These are phyloP conservation scores for Calycopis cecrops DNA, from an alignment of 1,140 invertebrate species.

Conservation along the genomic window DNA sequence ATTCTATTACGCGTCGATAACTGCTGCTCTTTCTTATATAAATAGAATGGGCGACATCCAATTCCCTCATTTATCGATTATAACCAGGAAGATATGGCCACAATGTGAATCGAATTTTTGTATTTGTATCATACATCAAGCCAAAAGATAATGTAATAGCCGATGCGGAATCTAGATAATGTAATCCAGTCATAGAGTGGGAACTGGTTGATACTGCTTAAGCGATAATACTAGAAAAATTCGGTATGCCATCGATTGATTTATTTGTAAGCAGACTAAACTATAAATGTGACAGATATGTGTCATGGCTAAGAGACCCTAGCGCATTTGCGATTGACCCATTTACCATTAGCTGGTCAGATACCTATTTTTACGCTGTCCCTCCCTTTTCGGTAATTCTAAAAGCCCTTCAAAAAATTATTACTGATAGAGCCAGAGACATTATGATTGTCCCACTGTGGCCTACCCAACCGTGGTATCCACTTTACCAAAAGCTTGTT, in stretches of 20 bases:
- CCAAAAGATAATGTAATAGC: conserved; percentile 5
- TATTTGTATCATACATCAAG: background rate
- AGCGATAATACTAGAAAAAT: background rate
- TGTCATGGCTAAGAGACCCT: conserved; percentile 9
- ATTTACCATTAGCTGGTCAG: conserved; percentile 22
- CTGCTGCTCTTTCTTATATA: conserved; percentile 8
- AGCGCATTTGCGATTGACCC: conserved; percentile 17
- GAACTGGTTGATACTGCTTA: background rate
- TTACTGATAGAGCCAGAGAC: conserved; percentile 25
- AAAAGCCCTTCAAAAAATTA: conserved; percentile 21
- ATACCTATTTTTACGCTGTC: too few species aligned
- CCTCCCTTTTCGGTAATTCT: too few species aligned
- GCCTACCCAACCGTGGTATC: conserved; percentile 34
- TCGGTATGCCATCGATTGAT: conserved; percentile 16
- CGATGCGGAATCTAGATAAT: conserved; percentile 8
- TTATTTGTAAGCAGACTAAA: conserved; percentile 18
- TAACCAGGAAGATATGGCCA: conserved; percentile 6
- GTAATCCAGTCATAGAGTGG: conserved; percentile 8
- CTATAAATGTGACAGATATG: conserved; percentile 9
- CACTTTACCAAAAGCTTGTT: conserved; percentile 22
- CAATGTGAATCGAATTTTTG: background rate
- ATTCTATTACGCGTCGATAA: conserved; percentile 6
- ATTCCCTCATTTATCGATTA: conserved; percentile 1
- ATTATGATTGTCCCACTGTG: conserved; percentile 33
- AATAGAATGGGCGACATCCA: conserved; percentile 9